Base-by-base conservation (phyloP, 2,888 invertebrate genomes). In the Urechis unicinctus region DNA sequence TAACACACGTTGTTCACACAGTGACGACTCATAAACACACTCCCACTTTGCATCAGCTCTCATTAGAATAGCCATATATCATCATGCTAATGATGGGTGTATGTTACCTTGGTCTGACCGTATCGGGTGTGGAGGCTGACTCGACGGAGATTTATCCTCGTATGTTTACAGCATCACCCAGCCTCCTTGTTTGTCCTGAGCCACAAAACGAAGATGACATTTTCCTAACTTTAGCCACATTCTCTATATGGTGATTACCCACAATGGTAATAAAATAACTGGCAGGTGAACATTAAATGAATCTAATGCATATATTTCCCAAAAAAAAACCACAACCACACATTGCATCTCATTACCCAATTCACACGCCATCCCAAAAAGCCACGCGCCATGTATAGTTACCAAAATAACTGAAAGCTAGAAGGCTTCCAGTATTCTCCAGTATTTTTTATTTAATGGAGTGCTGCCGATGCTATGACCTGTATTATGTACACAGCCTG, bases 401-500 rank as follows among this genome's bases (percentile, higher is more conserved):
- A 57, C 57, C 22, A 41, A 30, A 22, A 58, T 41, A 22, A 58
- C 47, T 25, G 51, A 26, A 2, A 58, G 21, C 41, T 58, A 58
- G 55, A 48, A 58, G 6, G 55, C 52, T 25, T 52, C 48, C 21
- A 58, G 41, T 46, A 44, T 42, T 13, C 1, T 1, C 56, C 56
- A 58, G 36, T 44, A 48, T 3, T 52, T 56, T 17, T 52, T 52
- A 1, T 29, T 3, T 0, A 48, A 29, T 3, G 51, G 56, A 5
- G 36, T 9, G 21, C 30, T 24, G 2, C 2, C 24, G 9, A 56
- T 21, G 22, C 29, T 22, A 31, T 58, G 58, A 24, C 58, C 56
- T n/a, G 58, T 46, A 24, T 58, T 58, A 48, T 56, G 56, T 41
- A 58, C n/a, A 5, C 28, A 58, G n/a, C 55, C 57, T 57, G 50